Base-by-base conservation (phyloP, 2,888 invertebrate genomes). In the Agrenia bidenticulata region DNA sequence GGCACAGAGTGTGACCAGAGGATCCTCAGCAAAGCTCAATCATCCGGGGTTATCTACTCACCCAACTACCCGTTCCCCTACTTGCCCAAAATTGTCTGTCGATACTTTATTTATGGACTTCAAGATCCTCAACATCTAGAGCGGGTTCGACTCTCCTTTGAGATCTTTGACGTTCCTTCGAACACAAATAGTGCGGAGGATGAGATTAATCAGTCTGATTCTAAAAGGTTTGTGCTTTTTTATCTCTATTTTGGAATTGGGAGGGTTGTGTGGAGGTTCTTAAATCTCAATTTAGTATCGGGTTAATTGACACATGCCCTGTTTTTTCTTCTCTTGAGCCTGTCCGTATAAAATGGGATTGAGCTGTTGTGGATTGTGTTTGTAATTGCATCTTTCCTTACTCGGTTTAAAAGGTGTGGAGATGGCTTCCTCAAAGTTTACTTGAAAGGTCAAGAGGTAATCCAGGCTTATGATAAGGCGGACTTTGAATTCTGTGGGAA, bases 1-100 rank as follows among this genome's bases (percentile, higher is more conserved):
- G 96, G 96, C 79, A 94, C 94, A 77, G 98, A 99, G 84, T 99
- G 99, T 84, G 98, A 99, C 84, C 95, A 96, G 83, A 92, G 94
- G 82, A 94, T 97, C 79, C 86, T 94, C 77, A 95, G 94, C 82
- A 89, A 88, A 81, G 92, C 92, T 82, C 92, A 94, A 81, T 93
- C 94, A 66, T 88, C 87, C 78, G 97, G 97, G 77, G 88, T 86
- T 80, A 94, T 97, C 78, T 92, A 90, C 83, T 95, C 95, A 81
- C 97, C 97, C 77, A 94, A 94, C 84, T 97, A 91, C 84, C 96
- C 96, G 79, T 92, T 87, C 83, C 92, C 90, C 74, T 96, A 95
- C 85, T 91, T 94, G 82, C 90, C 90, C 78, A 94, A 96, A 84
- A 89, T 94, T 80, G 94, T 95, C 77, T 98, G 97, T 84, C 90